Percentiles rank a stretch among this genome's conserved stretches.
These are phyloP conservation scores for Masticophis lateralis DNA, from an alignment of 2,797 vertebrate species.

Conservation along the genomic window DNA sequence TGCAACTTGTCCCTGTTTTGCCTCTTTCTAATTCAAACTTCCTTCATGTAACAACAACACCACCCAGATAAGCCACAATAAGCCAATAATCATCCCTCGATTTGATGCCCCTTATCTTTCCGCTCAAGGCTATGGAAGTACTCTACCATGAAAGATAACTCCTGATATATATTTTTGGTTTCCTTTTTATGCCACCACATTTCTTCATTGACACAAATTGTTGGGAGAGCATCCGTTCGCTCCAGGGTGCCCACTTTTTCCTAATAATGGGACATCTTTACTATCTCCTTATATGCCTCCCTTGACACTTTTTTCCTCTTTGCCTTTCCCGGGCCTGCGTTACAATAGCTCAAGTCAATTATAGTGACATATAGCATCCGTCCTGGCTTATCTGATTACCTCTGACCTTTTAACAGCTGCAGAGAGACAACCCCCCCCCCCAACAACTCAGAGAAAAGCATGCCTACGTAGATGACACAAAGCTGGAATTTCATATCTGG, in stretches of 20 bases:
- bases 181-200: background rate
- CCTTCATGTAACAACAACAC: no score
- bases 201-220: constrained; percentile 26
- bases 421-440: constrained; percentile 47
- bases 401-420: constrained; percentile 70
- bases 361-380: constrained; percentile 64
- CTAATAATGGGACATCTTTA: constrained; percentile 33
- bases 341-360: constrained; percentile 65
- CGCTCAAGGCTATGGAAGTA: constrained; percentile 27
- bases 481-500: constrained; percentile 60
- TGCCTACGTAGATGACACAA: constrained; percentile 62
- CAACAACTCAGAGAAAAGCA: constrained; percentile 53
- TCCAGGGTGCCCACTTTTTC: constrained; percentile 27
- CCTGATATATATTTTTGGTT: background rate
- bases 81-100: background rate
- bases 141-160: constrained; percentile 30
- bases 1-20: no score
- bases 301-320: constrained; percentile 54
- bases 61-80: background rate
- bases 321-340: constrained; percentile 44
- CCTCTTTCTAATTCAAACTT: background rate
- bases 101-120: background rate
- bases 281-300: constrained; percentile 56
- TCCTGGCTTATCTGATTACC: constrained; percentile 68
- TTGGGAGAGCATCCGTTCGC: constrained; percentile 11